Conservation (phyloP, 2,888 invertebrate species). For the Diogma glabrata region DNA sequence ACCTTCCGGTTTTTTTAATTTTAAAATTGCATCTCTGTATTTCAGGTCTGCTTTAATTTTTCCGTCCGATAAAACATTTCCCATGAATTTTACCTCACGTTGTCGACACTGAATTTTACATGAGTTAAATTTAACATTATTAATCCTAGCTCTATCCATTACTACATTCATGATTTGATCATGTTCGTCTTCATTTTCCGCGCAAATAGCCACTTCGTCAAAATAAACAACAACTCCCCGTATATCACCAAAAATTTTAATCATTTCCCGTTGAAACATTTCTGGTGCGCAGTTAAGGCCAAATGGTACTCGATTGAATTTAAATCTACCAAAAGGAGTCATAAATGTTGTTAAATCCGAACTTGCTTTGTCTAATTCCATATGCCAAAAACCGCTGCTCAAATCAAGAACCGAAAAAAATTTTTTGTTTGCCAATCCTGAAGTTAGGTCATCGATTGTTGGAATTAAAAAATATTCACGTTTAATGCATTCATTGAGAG, state of each 20-base stretch:
- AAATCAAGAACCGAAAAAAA: no score
- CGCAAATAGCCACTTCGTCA: background rate
- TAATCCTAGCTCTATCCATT: background rate
- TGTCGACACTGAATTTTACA: background rate
- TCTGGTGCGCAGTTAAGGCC: conserved; percentile 7
- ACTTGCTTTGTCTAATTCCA: background rate
- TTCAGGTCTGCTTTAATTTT: background rate
- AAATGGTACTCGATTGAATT: no score
- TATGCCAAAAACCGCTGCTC: conserved; percentile 16
- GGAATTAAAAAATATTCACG: background rate
- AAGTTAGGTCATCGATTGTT: no score
- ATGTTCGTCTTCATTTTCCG: background rate
- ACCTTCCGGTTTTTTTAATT: background rate
- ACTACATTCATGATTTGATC: background rate
- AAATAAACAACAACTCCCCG: background rate
- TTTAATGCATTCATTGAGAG: background rate
- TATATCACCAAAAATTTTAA: no score
- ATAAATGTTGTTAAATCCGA: background rate
- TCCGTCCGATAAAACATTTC: background rate
- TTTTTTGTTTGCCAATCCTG: no score
- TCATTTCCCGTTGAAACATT: background rate
- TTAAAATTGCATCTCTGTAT: background rate
- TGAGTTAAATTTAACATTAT: background rate
- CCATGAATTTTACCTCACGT: background rate
- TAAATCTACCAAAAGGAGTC: conserved; percentile 16